Evolutionary conservation across 2,113 vertebrate species (phyloP).

Genomic region (Cisticola juncidis): DNA sequence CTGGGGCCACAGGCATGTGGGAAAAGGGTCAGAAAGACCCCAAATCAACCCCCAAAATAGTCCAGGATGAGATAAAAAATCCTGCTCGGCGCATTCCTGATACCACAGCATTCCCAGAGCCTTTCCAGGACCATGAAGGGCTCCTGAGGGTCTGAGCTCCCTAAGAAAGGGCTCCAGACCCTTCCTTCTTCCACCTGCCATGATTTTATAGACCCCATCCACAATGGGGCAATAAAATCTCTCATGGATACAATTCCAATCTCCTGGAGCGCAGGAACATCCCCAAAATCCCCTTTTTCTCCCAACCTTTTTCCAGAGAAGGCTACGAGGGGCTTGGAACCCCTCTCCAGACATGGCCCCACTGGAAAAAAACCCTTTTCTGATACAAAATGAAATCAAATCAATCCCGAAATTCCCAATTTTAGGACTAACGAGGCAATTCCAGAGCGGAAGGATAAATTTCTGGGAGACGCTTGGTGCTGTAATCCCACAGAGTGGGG

Average conservation of each 20-base stretch:
- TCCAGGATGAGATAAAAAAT: background rate
- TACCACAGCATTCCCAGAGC: background rate
- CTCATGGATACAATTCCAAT: background rate
- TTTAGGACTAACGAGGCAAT: background rate
- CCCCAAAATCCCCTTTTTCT: background rate
- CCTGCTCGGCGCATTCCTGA: background rate
- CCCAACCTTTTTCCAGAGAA: background rate
- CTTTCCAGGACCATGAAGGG: background rate
- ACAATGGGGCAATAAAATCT: background rate
- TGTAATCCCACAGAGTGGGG: background rate
- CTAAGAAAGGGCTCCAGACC: background rate
- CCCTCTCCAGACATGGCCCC: background rate
- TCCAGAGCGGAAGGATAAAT: background rate
- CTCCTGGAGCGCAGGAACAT: background rate
- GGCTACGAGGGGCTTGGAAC: background rate
- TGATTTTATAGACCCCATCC: background rate
- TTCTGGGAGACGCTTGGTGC: background rate
- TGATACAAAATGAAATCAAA: background rate
- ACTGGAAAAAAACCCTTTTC: background rate
- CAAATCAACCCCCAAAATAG: background rate
- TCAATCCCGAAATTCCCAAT: background rate
- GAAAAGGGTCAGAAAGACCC: background rate
- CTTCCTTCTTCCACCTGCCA: background rate
- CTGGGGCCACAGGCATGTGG: background rate
- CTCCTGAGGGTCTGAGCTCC: background rate